phyloP scores from a whole-genome alignment of 2,797 vertebrate species.

The Labroides dimidiatus region DNA sequence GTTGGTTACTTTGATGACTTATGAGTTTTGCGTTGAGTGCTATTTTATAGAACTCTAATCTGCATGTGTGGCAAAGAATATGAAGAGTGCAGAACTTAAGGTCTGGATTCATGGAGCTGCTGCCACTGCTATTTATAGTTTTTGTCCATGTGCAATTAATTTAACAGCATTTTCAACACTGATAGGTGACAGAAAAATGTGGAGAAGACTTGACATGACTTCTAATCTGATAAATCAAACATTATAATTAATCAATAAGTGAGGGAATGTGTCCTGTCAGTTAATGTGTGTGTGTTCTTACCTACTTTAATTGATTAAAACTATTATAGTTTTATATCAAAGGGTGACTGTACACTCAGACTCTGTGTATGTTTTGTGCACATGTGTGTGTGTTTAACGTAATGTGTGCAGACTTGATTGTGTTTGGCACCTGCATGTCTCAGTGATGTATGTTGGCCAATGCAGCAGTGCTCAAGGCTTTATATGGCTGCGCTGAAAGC shows the following conservation, averaged over 20 bases:
- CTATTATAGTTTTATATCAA: too few species aligned
- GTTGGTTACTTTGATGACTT: slow-evolving; percentile 31
- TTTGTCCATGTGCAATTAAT: slow-evolving; percentile 11
- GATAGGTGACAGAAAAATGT: slow-evolving; percentile 4
- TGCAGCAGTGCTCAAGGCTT: slow-evolving; percentile 13
- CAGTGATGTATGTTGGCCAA: slow-evolving; percentile 33
- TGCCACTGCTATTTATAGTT: slow-evolving; percentile 32
- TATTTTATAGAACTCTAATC: slow-evolving; percentile 24
- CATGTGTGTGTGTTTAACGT: background rate
- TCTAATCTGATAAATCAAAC: too few species aligned
- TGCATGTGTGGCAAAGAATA: slow-evolving; percentile 24
- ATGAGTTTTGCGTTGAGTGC: slow-evolving; percentile 1
- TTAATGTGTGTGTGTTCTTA: background rate
- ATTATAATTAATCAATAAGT: too few species aligned
- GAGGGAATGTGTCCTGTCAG: background rate
- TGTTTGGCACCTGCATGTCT: slow-evolving; percentile 36
- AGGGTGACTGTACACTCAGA: too few species aligned
- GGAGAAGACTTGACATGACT: background rate
- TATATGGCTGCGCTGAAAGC: slow-evolving; percentile 8
- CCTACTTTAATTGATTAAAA: too few species aligned
- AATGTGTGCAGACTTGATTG: background rate
- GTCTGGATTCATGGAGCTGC: slow-evolving; percentile 34
- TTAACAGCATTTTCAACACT: slow-evolving; percentile 19
- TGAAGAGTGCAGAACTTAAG: slow-evolving; percentile 50
- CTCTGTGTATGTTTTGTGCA: background rate